Base-by-base conservation (phyloP, 2,113 vertebrate genomes). In the Melanotaenia duboulayi region DNA sequence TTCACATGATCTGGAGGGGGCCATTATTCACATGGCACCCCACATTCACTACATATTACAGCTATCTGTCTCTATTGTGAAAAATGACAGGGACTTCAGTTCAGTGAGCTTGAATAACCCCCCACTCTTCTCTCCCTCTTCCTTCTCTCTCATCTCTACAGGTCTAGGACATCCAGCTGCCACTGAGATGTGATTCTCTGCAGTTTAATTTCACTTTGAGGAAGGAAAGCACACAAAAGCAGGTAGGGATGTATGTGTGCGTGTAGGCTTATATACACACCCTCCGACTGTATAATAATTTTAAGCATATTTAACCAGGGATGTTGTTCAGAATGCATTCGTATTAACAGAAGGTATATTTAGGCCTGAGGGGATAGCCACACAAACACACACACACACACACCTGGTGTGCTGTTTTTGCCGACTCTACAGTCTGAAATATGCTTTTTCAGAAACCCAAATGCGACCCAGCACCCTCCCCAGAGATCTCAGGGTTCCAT, bases 181-280 rank as follows among this genome's bases (percentile, higher is more conserved):
- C 74, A 78, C 35, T 93, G 92, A 92, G 90, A 93, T 93, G 91
- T 92, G 89, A 93, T 84, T 90, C 89, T 80, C 79, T 87, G 73
- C 84, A 67, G 57, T 42, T 87, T 68, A 46, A 78, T 79, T 82
- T 83, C 65, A 71, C 77, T 83, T 79, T 75, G 75, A 90, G 83
- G 72, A 71, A 82, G 72, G 80, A 77, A 86, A 88, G 65, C 22
- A 80, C 72, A 79, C 64, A 67, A 17, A 22, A 66, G 81, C 74
- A 89, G 91, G 92, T 93, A 90, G 71, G 83, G 58, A 68, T 25
- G 19, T 51, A 7, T 64, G 46, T 39, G 14, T 19, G 22, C 2
- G 11, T 28, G 28, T 28, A 24, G n/a, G 32, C 37, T 28, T 61
- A 6, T 75, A 78, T 42, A 51, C 61, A 59, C 5, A 35, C 25